Conservation (phyloP, 2,797 vertebrate genomes). For the Cirrhinus molitorella region DNA sequence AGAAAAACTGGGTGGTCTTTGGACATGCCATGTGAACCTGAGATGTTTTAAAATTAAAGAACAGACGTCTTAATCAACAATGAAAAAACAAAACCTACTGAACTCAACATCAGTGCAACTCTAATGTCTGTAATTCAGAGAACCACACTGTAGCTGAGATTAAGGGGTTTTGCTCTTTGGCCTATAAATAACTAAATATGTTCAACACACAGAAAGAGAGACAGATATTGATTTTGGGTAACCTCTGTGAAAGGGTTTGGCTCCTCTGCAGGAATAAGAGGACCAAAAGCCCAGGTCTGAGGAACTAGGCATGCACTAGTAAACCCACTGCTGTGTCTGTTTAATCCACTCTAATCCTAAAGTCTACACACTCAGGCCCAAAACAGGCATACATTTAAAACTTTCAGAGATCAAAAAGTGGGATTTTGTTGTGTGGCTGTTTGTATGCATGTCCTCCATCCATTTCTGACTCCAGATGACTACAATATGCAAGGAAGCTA, state of each 20-base stretch:
- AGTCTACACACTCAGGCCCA: constrained; percentile 17
- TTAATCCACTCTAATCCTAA: constrained; percentile 42
- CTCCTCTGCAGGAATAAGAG: constrained; percentile 3
- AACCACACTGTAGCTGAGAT: not conserved
- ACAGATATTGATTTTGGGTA: constrained; percentile 37
- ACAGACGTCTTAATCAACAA: not conserved
- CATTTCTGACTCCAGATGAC: constrained; percentile 35
- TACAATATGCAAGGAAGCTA: constrained; percentile 23
- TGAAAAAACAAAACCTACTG: not conserved
- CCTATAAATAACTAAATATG: constrained; percentile 13
- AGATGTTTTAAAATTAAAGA: constrained; percentile 11
- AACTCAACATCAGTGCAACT: not conserved
- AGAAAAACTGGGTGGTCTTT: not conserved
- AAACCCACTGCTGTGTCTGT: constrained; percentile 6
- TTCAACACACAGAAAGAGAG: constrained; percentile 22
- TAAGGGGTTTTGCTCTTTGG: constrained; percentile 6
- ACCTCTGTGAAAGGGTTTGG: constrained; percentile 11
- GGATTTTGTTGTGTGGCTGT: constrained; percentile 17
- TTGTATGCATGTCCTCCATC: constrained; percentile 6
- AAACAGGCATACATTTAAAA: constrained; percentile 16
- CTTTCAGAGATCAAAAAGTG: constrained; percentile 16
- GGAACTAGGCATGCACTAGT: constrained; percentile 29
- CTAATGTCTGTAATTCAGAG: not conserved
- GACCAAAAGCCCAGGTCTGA: constrained; percentile 20
- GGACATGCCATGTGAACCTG: not conserved